These are phyloP conservation scores for Pao palembangensis DNA, from an alignment of 2,113 vertebrate species.

Conservation along the genomic window DNA sequence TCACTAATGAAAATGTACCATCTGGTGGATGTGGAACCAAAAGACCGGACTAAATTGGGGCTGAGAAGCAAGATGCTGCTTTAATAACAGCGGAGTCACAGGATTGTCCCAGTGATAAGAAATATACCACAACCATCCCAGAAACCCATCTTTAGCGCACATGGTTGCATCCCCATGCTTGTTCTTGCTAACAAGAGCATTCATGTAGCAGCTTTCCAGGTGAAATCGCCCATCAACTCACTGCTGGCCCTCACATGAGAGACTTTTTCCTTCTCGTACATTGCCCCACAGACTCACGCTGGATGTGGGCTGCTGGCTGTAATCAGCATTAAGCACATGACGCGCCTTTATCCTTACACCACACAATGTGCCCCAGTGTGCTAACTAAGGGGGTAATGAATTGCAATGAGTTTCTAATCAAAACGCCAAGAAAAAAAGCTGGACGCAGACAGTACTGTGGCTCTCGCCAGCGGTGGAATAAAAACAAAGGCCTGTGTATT, in stretches of 20 bases:
- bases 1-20: too few species aligned
- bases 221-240: constrained; percentile 35
- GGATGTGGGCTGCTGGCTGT: constrained; percentile 31
- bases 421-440: constrained; percentile 17
- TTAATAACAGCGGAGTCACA: background rate
- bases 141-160: background rate
- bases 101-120: background rate
- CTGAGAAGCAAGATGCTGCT: background rate
- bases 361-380: constrained; percentile 59
- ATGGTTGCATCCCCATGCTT: background rate
- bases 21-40: too few species aligned
- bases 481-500: constrained; percentile 19
- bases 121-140: background rate
- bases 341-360: constrained; percentile 47
- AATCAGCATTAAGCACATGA: constrained; percentile 62
- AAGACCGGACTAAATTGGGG: too few species aligned
- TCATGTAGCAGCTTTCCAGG: constrained; percentile 32
- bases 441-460: background rate
- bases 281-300: constrained; percentile 28
- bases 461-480: background rate
- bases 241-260: constrained; percentile 34
- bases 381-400: constrained; percentile 7
- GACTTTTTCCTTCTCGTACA: constrained; percentile 29
- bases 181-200: constrained; percentile 14
- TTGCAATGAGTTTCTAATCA: constrained; percentile 30